These are phyloP conservation scores for Microtus montanus DNA, from an alignment of 2,113 vertebrate species.

Conservation along the genomic window DNA sequence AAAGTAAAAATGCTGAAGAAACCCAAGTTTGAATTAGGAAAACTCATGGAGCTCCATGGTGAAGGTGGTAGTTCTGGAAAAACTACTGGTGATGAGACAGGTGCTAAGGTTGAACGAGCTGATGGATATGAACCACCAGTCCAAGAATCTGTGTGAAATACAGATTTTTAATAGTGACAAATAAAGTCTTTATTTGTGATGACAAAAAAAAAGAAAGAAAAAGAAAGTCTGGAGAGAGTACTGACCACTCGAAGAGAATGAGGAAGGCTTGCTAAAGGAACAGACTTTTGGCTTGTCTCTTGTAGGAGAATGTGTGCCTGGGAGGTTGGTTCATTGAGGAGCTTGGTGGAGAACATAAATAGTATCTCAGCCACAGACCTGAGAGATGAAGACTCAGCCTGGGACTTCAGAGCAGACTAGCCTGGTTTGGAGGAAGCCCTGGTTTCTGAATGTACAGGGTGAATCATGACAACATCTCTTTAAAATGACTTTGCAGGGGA, in stretches of 20 bases:
- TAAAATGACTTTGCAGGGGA: background rate
- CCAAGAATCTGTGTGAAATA: no score
- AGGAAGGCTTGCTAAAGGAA: background rate
- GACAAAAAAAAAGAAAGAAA: no score
- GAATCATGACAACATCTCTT: background rate
- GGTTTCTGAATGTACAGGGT: background rate
- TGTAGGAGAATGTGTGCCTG: background rate
- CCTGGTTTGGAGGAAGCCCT: background rate
- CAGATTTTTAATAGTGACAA: no score
- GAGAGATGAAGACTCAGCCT: background rate
- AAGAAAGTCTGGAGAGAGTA: background rate
- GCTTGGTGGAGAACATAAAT: background rate
- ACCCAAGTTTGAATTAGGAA: no score
- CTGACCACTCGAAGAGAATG: background rate
- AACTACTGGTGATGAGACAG: no score
- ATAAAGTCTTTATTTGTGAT: no score
- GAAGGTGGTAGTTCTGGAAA: no score
- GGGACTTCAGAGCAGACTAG: background rate
- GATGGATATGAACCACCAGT: no score
- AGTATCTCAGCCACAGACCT: background rate
- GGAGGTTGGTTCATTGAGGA: background rate
- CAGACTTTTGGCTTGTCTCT: background rate
- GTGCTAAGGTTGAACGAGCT: no score
- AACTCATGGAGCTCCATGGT: no score
- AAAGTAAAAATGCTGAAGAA: no score